A percentile compares a stretch with the other conserved stretches of the same genome.
Conservation (phyloP, 1,140 invertebrate species). For the Drosophila murphyi region DNA sequence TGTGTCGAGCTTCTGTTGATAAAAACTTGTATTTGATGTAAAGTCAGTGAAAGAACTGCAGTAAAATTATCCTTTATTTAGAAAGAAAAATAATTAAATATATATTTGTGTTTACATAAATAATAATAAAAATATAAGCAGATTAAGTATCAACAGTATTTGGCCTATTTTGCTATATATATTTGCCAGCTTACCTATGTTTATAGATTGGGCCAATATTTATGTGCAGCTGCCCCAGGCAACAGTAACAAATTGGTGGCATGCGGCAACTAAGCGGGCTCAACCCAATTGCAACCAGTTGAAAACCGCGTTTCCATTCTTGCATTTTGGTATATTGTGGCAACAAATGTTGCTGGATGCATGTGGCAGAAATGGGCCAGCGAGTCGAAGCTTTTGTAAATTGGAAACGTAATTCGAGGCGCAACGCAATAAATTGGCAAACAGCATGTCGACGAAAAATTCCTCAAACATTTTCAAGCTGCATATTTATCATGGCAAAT, state of each 20-base stretch:
- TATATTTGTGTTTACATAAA: too few relatives aligned
- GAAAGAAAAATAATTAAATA: too few relatives aligned
- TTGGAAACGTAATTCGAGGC: slow-evolving; percentile 42
- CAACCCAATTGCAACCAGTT: slow-evolving; percentile 5
- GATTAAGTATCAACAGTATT: too few relatives aligned
- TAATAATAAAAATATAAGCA: too few relatives aligned
- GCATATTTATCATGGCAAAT: slow-evolving; percentile 59
- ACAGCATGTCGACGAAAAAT: slow-evolving; percentile 53
- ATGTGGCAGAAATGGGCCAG: background rate
- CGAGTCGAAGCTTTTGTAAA: slow-evolving; percentile 35
- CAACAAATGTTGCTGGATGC: slow-evolving; percentile 40
- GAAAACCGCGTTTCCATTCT: slow-evolving; percentile 2
- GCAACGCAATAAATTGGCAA: slow-evolving; percentile 44
- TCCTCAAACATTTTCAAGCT: slow-evolving; percentile 65
- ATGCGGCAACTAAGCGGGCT: slow-evolving; percentile 10
- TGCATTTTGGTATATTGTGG: slow-evolving; percentile 1
- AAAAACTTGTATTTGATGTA: background rate
- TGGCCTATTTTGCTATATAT: too few relatives aligned
- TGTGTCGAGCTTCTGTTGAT: slow-evolving; percentile 21
- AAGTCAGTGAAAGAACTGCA: background rate
- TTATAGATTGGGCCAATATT: background rate
- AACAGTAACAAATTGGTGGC: slow-evolving; percentile 38
- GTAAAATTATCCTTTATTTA: background rate
- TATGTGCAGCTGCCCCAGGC: background rate
- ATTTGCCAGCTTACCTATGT: too few relatives aligned